Base-by-base conservation (phyloP, 2,797 vertebrate species). In the Enteromius treurensis region DNA sequence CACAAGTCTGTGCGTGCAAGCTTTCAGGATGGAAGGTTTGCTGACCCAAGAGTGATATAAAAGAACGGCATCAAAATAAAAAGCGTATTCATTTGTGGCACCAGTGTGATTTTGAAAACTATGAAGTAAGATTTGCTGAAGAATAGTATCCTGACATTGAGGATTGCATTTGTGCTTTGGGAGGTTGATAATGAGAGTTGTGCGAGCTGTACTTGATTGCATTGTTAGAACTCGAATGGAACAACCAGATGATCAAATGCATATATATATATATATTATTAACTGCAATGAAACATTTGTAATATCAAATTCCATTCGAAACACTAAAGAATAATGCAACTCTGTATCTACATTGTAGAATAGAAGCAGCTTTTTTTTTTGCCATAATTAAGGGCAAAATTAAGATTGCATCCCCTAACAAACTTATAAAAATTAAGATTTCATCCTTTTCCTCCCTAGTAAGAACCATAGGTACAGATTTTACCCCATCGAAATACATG, bases 121-220 rank as follows among this genome's bases (percentile, higher is more conserved):
- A 26, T 58, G 40, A 80, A 75, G 51, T 19, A 26, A 51, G 49
- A 80, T 34, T 55, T 51, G 53, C 69, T 62, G 10, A 70, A 65
- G 60, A 62, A 60, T 13, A 34, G 53, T 19, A 65, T 80, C 62
- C 23, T 45, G 4, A 32, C 69, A 53, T 73, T 65, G 58, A 68
- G 17, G 75, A 83, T 37, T 23, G 26, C 47, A 21, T 80, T 86
- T 78, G 68, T 67, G 68, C 60, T 85, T 82, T 85, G 79, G 64
- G 69, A 74, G 53, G 21, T 76, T 65, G 6, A 23, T 71, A 62
- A 82, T 40, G 83, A 64, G 51, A 77, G 29, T 80, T 77, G 81
- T 83, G 77, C 64, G 1, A 71, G 77, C 26, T 82, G 51, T 32
- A 14, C 69, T 77, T 74, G 55, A 84, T 65, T 74, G 68, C 55